Conservation (phyloP, 2,888 invertebrate species). For the Morpho helenor region DNA sequence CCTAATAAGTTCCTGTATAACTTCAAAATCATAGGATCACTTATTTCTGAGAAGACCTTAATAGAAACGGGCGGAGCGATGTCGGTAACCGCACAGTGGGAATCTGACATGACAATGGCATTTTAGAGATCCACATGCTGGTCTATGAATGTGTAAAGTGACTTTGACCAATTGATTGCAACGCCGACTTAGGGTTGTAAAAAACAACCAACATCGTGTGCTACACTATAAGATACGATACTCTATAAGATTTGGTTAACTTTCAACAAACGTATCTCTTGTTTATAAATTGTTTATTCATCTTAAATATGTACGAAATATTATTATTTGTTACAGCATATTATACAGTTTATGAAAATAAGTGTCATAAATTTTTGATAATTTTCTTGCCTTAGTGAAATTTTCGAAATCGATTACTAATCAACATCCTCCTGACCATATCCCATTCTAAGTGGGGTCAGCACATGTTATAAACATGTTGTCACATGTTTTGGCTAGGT, state of each 20-base stretch:
- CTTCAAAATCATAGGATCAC: background rate
- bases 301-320: background rate
- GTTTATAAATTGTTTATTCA: background rate
- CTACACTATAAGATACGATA: conserved; percentile 20
- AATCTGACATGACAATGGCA: conserved; percentile 53
- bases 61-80: conserved; percentile 43
- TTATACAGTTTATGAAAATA: too few species aligned
- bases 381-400: background rate
- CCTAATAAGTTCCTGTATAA: background rate
- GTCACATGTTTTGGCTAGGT: too few species aligned
- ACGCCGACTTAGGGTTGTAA: conserved; percentile 50
- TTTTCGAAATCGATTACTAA: background rate
- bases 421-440: conserved; percentile 6
- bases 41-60: conserved; percentile 39
- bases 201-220: conserved; percentile 17
- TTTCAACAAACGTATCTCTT: background rate
- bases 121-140: conserved; percentile 36
- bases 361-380: too few species aligned
- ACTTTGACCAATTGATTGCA: conserved; percentile 75
- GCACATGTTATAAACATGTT: too few species aligned
- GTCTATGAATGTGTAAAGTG: conserved; percentile 50
- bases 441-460: too few species aligned
- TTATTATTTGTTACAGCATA: background rate
- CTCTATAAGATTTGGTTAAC: background rate
- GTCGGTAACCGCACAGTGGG: conserved; percentile 61